Base-by-base conservation (phyloP, 1,140 invertebrate species). In the Samia ricini region DNA sequence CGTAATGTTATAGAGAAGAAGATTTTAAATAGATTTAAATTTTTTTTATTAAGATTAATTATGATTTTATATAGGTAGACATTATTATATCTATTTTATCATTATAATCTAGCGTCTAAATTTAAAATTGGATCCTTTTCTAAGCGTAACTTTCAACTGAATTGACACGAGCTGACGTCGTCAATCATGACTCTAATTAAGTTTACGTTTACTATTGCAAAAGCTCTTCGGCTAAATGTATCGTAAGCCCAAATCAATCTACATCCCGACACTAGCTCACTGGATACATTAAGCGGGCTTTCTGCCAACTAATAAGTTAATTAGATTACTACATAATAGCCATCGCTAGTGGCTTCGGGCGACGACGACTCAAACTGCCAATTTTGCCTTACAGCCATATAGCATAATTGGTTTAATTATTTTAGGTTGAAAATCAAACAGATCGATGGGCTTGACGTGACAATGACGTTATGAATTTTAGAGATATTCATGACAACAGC, bases 221-320 rank as follows among this genome's bases (percentile, higher is more conserved):
- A 42, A 42, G 4, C 12, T 12, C n/a, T 42, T 42, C 33, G 12
- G 33, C 10, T 12, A 42, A 42, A 42, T 15, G 33, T 42, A 4
- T 42, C 33, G 33, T 15, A 42, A 42, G 4, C 33, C 33, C 10
- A 42, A 42, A 15, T 42, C 33, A 42, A 1, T 42, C 12, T 42
- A 42, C 8, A 15, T 42, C 33, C 33, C 10, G n/a, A 42, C 33
- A 42, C 33, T 42, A 12, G 6, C 4, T 10, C 55, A 18, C 15
- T 18, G 26, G n/a, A 5, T 29, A 59, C 62, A 50, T 59, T 64
- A 64, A 64, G 48, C 61, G 22, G 49, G 61, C 26, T 63, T 59
- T 54, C 36, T 59, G 12, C n/a, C 18, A 23, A 64, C 56, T 59
- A 64, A 64, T 59, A 59, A 55, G 49, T 42, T 59, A 64, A 64